Percentiles rank a stretch among this genome's conserved stretches.
Evolutionary conservation across 2,113 vertebrate species (phyloP).

Genomic region (Ageneiosus marmoratus): DNA sequence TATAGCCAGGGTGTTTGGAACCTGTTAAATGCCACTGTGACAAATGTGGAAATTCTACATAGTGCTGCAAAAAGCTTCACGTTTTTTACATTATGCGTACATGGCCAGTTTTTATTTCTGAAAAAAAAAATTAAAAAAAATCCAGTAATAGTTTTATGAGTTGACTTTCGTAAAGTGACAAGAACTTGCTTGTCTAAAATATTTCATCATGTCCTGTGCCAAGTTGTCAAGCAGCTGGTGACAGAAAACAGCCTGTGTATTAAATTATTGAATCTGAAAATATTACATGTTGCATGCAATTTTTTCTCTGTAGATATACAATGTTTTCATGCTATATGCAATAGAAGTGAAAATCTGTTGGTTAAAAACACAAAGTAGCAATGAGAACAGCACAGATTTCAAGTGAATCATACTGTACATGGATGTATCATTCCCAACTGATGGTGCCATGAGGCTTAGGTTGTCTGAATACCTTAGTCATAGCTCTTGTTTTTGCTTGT

Average conservation of each 20-base stretch:
- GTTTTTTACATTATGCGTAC: neutral
- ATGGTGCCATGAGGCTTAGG: neutral
- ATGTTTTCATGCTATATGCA: neutral
- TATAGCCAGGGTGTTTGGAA: constrained; percentile 8
- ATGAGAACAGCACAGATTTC: neutral
- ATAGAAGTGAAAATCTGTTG: neutral
- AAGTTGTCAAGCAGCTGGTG: neutral
- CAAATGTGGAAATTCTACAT: constrained; percentile 19
- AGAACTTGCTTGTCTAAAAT: neutral
- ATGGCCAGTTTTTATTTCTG: neutral
- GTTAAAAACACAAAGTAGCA: neutral
- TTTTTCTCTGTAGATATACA: neutral
- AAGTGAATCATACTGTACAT: neutral
- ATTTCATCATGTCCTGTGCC: neutral
- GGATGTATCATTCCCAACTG: neutral
- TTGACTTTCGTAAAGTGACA: neutral
- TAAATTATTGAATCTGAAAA: neutral
- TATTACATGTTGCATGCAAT: neutral
- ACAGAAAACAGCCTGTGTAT: neutral
- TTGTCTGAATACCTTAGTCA: neutral
- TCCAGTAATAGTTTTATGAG: neutral
- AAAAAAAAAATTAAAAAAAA: neutral
- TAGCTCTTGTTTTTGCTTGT: constrained; percentile 5
- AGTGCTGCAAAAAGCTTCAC: no score
- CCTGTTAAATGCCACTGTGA: constrained; percentile 21